phyloP scores from a whole-genome alignment of 2,797 vertebrate species.

The Pampus argenteus region DNA sequence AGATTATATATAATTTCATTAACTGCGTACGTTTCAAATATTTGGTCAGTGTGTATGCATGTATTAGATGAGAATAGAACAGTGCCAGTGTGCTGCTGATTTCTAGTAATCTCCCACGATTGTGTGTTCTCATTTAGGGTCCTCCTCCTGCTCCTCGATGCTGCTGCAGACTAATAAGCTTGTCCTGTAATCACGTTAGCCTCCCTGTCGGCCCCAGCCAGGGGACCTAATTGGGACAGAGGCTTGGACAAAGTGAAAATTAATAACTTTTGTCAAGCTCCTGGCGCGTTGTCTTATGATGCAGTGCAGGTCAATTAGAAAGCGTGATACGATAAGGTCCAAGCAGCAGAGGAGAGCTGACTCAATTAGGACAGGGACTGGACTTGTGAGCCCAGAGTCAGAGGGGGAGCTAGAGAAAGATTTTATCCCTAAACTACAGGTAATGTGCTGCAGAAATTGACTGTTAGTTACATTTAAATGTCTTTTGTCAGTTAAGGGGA shows the following conservation, averaged over 20 bases:
- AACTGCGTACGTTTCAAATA: slow-evolving; percentile 8
- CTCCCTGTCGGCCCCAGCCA: slow-evolving; percentile 93
- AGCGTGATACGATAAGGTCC: slow-evolving; percentile 97
- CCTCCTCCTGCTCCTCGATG: slow-evolving; percentile 75
- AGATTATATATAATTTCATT: not conserved
- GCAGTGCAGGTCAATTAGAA: slow-evolving; percentile 98
- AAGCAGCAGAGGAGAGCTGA: slow-evolving; percentile 95
- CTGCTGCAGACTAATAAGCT: slow-evolving; percentile 95
- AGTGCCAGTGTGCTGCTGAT: slow-evolving; percentile 51
- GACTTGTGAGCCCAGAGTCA: slow-evolving; percentile 70
- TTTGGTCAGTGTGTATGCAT: not conserved
- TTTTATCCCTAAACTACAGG: slow-evolving; percentile 80
- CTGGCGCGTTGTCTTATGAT: slow-evolving; percentile 96
- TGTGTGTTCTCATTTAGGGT: slow-evolving; percentile 76
- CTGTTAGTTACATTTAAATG: slow-evolving; percentile 70
- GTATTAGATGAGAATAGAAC: slow-evolving; percentile 40
- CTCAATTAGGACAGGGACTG: slow-evolving; percentile 92
- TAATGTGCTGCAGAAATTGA: slow-evolving; percentile 76
- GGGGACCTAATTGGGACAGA: slow-evolving; percentile 99
- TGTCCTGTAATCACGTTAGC: slow-evolving; percentile 97
- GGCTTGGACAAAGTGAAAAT: slow-evolving; percentile 99
- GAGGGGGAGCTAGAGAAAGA: slow-evolving; percentile 62
- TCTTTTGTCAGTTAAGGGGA: slow-evolving; percentile 64
- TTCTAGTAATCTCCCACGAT: slow-evolving; percentile 70
- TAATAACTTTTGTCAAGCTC: slow-evolving; percentile 99